Evolutionary conservation across 2,888 invertebrate genomes (phyloP), one percentile per base, ranked within the genome.

Genomic region (Parnassius glacialis): DNA sequence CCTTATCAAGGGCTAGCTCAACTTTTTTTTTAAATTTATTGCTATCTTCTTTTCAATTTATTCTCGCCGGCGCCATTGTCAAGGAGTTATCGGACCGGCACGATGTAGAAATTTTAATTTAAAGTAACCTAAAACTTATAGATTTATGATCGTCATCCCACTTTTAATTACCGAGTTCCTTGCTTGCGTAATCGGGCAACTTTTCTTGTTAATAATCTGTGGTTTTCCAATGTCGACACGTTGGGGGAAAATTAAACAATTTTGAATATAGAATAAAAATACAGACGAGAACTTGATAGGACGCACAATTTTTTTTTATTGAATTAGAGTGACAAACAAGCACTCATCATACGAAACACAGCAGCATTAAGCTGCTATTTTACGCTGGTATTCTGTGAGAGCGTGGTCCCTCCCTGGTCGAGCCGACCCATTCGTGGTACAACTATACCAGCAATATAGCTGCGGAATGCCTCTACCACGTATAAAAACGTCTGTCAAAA

Each of bases 91-190:
- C 71, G 68, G 66, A 73, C 70, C 71, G 68, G 65, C 67, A 69
- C 69, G 77, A 80, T 80, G 78, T 72, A 74, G 73, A 72, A 73
- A 77, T 83, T 83, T 83, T 60, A 83, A 85, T 81, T 85, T 84
- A 83, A 83, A 85, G 82, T 81, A 80, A 82, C 79, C 79, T 76
- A 77, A 79, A 83, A 81, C 78, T 85, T 84, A 82, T 82, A 80
- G 84, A 87, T 86, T 87, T 87, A 85, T 82, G 79, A 72, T 67
- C 70, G 71, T 63, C 68, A 67, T 67, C 64, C 72, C 71, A 75
- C 78, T 84, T 85, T 87, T 84, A 84, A 85, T 84, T 84, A 84
- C 76, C 72, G 76, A 80, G 52, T 13, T 11, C n/a, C 74, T 81
- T 80, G 34, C 47, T n/a, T 47, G 12, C 69, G 68, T 67, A 67